Base-by-base conservation (phyloP, 1,140 invertebrate species). In the Solenopsis fugax region DNA sequence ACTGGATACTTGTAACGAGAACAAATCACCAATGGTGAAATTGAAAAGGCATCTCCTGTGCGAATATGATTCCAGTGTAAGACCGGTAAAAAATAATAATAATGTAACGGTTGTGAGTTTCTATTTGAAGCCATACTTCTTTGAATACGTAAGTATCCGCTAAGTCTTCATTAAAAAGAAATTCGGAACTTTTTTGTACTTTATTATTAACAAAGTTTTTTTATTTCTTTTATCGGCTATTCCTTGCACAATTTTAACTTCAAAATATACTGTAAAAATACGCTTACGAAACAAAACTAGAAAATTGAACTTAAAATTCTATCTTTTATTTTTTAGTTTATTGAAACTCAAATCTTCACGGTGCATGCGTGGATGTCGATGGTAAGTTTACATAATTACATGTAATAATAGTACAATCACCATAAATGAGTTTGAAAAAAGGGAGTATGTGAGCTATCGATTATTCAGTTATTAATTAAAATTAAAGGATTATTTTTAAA, bases 1-100 rank as follows among this genome's bases (percentile, higher is more conserved):
- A 73, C 52, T 62, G 0, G 34, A 41, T 2, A 48, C 13, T 71
- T 81, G 77, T 37, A 71, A 12, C 6, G 21, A 58, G 0, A 90
- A 64, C 9, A 92, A 91, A 54, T 91, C 92, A 3, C 12, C 60
- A 0, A 52, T 91, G 4, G 6, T 92, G 18, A 67, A 88, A 54
- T 89, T 96, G 37, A 96, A 95, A 89, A 91, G 91, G 9, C 93
- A 95, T 73, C 85, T 96, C 1, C 93, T 96, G 45, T 95, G 95
- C 67, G 94, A 95, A 54, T 96, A 96, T 87, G 95, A 96, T 76
- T 88, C 92, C 6, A 91, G 91, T 4, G 92, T 96, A 9, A 93
- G 96, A 73, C 96, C 96, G 0, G 91, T 94, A 3, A 29, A 87
- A 0, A 85, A 93, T 29, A 92, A 95, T 65, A 89, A 92, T 34